phyloP scores from a whole-genome alignment of 2,888 invertebrate species.

The Pristionchus fissidentatus region DNA sequence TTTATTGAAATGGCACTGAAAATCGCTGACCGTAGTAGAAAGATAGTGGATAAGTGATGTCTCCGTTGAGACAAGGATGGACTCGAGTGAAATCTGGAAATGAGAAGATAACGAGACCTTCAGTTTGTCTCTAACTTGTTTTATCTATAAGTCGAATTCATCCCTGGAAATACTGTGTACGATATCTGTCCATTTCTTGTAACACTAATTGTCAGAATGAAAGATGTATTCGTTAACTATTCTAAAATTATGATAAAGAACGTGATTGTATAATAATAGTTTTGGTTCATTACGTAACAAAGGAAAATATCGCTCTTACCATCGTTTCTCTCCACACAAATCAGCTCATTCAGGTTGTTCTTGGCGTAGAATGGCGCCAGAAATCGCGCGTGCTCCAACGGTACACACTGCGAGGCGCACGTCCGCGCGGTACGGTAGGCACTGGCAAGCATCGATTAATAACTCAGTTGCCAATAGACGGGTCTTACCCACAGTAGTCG shows the following conservation, averaged over 20 bases:
- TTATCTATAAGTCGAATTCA: too few species aligned
- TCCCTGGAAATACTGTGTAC: too few species aligned
- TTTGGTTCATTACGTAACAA: too few species aligned
- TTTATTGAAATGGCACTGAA: too few species aligned
- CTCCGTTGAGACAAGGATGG: background rate
- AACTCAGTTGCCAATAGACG: background rate
- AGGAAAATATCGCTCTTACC: too few species aligned
- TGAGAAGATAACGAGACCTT: too few species aligned
- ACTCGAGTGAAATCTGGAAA: background rate
- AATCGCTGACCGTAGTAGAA: background rate
- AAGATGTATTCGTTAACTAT: too few species aligned
- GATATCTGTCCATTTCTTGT: too few species aligned
- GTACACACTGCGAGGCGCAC: constrained; percentile 14
- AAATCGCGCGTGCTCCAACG: background rate
- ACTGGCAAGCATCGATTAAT: background rate
- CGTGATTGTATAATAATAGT: too few species aligned
- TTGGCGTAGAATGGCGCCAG: background rate
- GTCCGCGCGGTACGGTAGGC: background rate
- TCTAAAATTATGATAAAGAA: too few species aligned
- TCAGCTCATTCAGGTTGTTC: constrained; percentile 32
- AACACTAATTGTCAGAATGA: too few species aligned
- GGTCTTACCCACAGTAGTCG: background rate
- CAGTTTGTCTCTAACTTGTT: too few species aligned
- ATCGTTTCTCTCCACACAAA: background rate
- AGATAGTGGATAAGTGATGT: background rate